Conservation (phyloP, 2,888 invertebrate species). For the Tenthredo amoena region DNA sequence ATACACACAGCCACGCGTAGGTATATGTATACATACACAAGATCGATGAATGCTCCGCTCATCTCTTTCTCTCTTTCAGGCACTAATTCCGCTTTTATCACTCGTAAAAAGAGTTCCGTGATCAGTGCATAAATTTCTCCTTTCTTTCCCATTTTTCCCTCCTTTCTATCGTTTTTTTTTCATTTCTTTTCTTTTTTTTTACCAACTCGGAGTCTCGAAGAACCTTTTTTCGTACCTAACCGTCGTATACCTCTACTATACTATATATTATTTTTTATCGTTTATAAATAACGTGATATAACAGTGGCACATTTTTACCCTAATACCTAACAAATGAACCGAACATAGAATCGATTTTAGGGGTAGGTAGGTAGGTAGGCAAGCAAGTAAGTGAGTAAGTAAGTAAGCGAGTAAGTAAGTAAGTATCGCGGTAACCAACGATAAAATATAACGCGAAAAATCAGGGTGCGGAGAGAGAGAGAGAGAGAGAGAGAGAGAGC, state of each 20-base stretch:
- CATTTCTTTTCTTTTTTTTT: neutral
- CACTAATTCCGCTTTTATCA: neutral
- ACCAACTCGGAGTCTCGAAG: too few species aligned
- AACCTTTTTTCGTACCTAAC: too few species aligned
- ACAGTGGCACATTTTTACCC: too few species aligned
- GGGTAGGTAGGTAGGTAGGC: neutral
- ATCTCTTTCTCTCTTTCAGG: constrained; percentile 42
- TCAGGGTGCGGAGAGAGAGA: neutral
- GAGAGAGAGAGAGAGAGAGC: neutral
- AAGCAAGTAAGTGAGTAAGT: too few species aligned
- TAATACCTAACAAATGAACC: neutral
- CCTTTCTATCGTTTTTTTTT: neutral
- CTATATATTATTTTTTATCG: too few species aligned
- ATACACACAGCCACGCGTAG: neutral
- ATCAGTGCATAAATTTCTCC: neutral
- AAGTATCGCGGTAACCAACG: neutral
- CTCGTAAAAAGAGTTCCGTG: neutral
- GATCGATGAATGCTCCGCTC: constrained; percentile 45
- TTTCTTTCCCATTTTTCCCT: neutral
- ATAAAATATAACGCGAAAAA: neutral
- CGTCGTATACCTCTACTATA: too few species aligned
- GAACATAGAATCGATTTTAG: neutral
- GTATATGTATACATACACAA: neutral
- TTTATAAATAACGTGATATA: too few species aligned
- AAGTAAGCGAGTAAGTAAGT: too few species aligned